A percentile compares a stretch with the other conserved stretches of the same genome.
Evolutionary conservation across 1,140 invertebrate species (phyloP).

Genomic region (Ridgeia piscesae): DNA sequence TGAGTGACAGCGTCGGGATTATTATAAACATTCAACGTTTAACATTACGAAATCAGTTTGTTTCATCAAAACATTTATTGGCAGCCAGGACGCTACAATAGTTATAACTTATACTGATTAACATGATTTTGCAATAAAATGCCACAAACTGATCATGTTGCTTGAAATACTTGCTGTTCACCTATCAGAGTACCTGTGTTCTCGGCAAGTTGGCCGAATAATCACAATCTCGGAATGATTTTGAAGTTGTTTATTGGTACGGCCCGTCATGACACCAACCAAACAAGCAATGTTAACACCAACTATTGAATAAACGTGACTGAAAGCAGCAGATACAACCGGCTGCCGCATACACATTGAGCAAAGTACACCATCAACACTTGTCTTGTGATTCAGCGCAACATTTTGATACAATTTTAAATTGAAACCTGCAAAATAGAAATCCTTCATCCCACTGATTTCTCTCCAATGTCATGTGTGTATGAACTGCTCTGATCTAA

Average conservation of each 20-base stretch:
- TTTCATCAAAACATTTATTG: too few relatives aligned
- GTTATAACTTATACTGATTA: too few relatives aligned
- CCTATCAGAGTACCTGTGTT: too few relatives aligned
- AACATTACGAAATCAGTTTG: too few relatives aligned
- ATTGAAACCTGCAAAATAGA: neutral
- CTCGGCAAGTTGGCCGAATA: too few relatives aligned
- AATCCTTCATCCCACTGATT: neutral
- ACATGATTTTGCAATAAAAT: too few relatives aligned
- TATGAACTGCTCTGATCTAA: neutral
- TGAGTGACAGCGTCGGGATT: too few relatives aligned
- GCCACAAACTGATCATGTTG: too few relatives aligned
- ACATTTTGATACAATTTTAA: neutral
- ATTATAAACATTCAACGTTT: too few relatives aligned
- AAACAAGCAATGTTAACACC: constrained; percentile 1
- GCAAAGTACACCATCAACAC: neutral
- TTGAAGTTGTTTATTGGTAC: neutral
- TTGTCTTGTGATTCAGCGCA: neutral
- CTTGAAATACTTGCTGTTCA: too few relatives aligned
- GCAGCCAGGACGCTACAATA: too few relatives aligned
- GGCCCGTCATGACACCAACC: neutral
- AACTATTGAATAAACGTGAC: neutral
- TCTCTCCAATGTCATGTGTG: neutral
- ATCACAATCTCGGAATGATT: neutral
- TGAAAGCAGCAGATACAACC: neutral
- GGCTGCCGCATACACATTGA: neutral